phyloP scores from a whole-genome alignment of 2,113 vertebrate species.

The Callipepla squamata region DNA sequence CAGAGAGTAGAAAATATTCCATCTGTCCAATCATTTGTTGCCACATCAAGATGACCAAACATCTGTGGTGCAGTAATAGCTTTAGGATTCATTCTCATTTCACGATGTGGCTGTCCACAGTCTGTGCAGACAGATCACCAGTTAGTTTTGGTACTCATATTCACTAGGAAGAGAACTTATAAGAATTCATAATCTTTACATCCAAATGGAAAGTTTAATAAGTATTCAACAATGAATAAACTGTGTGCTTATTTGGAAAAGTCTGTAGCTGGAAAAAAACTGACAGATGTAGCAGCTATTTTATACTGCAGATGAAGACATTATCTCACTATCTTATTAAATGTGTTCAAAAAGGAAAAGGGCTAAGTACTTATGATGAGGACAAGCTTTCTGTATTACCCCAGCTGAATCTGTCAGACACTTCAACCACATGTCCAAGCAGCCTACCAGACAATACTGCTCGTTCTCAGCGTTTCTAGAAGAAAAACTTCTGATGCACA shows the following conservation, averaged over 20 bases:
- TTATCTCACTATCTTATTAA: not conserved
- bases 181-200: not conserved
- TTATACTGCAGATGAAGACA: not conserved
- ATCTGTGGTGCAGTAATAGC: conserved; percentile 96
- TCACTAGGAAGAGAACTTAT: not conserved
- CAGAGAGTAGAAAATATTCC: conserved; percentile 96
- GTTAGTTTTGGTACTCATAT: not conserved
- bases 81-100: conserved; percentile 99
- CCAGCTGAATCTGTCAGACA: not conserved
- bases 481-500: not conserved
- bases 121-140: conserved; percentile 72
- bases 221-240: not conserved
- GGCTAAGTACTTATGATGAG: not conserved
- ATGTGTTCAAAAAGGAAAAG: not conserved
- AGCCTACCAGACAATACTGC: not conserved
- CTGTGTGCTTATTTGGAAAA: not conserved
- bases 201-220: not conserved
- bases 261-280: not conserved
- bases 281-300: not conserved
- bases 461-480: not conserved
- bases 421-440: not conserved
- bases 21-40: conserved; percentile 98
- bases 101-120: conserved; percentile 91
- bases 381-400: not conserved
- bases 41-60: conserved; percentile 94